These are phyloP conservation scores for Phyllotreta striolata DNA, from an alignment of 2,888 invertebrate species.

Conservation along the genomic window DNA sequence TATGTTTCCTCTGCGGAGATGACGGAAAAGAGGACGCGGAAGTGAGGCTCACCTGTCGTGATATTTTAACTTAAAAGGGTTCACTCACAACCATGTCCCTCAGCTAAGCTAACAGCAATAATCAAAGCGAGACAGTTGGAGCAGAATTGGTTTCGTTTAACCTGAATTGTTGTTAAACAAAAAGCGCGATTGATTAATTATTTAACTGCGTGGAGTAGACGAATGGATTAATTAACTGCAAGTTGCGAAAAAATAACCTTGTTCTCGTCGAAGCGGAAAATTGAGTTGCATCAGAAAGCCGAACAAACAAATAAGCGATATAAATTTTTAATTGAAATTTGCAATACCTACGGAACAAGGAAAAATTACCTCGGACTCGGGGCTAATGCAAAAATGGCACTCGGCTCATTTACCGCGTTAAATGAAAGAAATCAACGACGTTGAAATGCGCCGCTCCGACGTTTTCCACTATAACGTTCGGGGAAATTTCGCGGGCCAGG, in stretches of 20 bases:
- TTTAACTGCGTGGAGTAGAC: not conserved
- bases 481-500: not conserved
- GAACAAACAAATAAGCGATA: not conserved
- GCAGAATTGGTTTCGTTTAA: slow-evolving; percentile 18
- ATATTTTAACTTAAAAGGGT: slow-evolving; percentile 39
- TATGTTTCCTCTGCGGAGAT: slow-evolving; percentile 26
- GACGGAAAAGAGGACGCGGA: not conserved
- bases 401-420: slow-evolving; percentile 5
- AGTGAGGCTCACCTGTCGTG: slow-evolving; percentile 33
- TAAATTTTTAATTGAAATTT: slow-evolving; percentile 6
- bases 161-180: no score
- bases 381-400: slow-evolving; percentile 7
- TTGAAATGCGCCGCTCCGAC: not conserved
- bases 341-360: slow-evolving; percentile 10
- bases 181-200: no score
- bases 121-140: slow-evolving; percentile 20
- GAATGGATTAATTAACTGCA: slow-evolving; percentile 1
- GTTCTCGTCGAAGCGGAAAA: no score
- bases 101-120: slow-evolving; percentile 30
- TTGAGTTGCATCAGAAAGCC: no score
- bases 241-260: no score
- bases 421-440: slow-evolving; percentile 14
- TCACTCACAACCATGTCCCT: slow-evolving; percentile 30
- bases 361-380: slow-evolving; percentile 5
- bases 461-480: not conserved